Conservation (phyloP, 2,797 vertebrate genomes). For the Scomberomorus guttatus region DNA sequence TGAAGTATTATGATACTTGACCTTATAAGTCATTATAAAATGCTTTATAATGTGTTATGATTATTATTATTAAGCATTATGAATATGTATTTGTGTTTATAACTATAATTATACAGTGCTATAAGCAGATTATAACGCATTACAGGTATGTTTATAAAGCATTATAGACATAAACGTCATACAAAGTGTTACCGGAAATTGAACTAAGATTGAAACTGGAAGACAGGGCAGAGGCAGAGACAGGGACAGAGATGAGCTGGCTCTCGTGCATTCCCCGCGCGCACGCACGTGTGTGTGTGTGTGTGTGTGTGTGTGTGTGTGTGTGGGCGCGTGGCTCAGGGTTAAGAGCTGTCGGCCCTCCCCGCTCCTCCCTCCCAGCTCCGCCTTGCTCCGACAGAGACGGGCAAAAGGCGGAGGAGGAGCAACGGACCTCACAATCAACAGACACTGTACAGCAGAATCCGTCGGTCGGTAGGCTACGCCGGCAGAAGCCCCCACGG, state of each 20-base stretch:
- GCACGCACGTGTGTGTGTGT: conserved; percentile 31
- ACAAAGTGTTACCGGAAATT: not conserved
- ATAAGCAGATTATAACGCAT: too few species aligned
- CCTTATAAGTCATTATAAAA: too few species aligned
- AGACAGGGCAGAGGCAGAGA: conserved; percentile 4
- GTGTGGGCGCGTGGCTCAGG: conserved; percentile 73
- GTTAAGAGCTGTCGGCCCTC: conserved; percentile 61
- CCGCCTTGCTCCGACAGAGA: conserved; percentile 53
- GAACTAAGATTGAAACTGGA: conserved; percentile 10
- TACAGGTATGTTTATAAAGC: too few species aligned
- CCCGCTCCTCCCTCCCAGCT: not conserved
- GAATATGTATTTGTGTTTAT: too few species aligned
- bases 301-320: conserved; percentile 25
- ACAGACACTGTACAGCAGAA: conserved; percentile 38
- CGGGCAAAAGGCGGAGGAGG: conserved; percentile 79
- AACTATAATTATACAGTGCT: too few species aligned
- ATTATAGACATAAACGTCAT: too few species aligned
- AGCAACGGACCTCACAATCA: conserved; percentile 67
- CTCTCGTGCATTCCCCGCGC: conserved; percentile 61
- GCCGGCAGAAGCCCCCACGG: conserved; percentile 54
- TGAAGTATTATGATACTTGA: too few species aligned
- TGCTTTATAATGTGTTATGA: too few species aligned
- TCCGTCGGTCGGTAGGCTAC: conserved; percentile 38
- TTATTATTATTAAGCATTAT: too few species aligned
- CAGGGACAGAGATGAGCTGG: conserved; percentile 20